Evolutionary conservation across 2,113 vertebrate genomes (phyloP).

Genomic region (Tachycineta bicolor): DNA sequence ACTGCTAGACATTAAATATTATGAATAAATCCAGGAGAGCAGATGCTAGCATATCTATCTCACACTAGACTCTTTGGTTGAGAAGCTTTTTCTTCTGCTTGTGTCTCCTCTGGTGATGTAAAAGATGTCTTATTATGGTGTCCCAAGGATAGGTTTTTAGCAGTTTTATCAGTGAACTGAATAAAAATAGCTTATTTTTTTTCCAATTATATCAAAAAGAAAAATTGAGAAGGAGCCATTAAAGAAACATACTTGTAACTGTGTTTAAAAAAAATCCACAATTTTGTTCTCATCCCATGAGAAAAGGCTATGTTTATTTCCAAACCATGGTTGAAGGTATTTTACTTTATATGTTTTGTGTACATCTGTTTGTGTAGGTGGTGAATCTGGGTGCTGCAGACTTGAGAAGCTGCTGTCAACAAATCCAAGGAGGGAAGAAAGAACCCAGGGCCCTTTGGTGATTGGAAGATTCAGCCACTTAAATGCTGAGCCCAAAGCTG

Average conservation of each 20-base stretch:
- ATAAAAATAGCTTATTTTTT: neutral
- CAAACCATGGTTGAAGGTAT: neutral
- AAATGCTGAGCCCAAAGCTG: slow-evolving; percentile 42
- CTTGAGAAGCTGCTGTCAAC: slow-evolving; percentile 20
- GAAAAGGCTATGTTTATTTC: neutral
- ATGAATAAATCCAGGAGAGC: neutral
- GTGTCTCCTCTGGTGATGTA: neutral
- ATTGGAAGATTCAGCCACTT: slow-evolving; percentile 23
- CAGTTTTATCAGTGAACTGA: neutral
- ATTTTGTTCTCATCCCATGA: neutral
- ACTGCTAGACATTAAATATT: neutral
- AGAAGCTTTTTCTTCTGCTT: neutral
- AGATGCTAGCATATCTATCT: neutral
- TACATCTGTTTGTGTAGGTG: slow-evolving; percentile 19
- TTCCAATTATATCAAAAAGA: neutral
- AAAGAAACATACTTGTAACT: neutral
- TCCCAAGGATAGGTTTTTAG: neutral
- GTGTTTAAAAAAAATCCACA: neutral
- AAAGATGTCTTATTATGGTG: neutral
- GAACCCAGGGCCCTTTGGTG: slow-evolving; percentile 34
- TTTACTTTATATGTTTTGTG: neutral
- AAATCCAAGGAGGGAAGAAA: slow-evolving; percentile 60
- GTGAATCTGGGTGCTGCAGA: neutral
- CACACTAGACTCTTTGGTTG: neutral
- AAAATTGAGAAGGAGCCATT: neutral